These are phyloP conservation scores for Hydropotes inermis DNA, from an alignment of 2,113 vertebrate genomes.

Conservation along the genomic window DNA sequence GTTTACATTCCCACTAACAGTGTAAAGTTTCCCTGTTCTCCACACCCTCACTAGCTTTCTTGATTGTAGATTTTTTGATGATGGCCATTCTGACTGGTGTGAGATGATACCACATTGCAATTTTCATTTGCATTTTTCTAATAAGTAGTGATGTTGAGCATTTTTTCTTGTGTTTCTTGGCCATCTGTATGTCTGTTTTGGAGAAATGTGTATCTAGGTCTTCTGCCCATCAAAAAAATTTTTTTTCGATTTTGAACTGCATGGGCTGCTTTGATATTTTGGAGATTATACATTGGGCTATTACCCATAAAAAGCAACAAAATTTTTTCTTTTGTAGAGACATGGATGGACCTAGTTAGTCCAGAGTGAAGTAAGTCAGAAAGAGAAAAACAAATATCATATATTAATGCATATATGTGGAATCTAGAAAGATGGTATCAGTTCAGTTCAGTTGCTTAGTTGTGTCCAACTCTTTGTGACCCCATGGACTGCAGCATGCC, in stretches of 20 bases:
- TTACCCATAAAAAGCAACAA: neutral
- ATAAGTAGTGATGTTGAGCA: neutral
- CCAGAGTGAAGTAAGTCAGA: neutral
- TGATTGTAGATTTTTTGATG: neutral
- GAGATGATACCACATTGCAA: neutral
- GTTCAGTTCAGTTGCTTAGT: neutral
- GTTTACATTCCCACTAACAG: neutral
- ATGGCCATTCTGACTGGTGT: neutral
- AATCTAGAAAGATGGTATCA: neutral
- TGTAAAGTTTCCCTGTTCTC: neutral
- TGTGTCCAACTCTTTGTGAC: neutral
- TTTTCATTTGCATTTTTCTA: neutral
- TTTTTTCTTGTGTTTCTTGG: rapidly evolving
- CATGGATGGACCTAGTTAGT: neutral
- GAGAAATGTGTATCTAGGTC: neutral
- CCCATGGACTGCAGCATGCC: neutral
- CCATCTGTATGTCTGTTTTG: neutral
- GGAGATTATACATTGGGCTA: neutral
- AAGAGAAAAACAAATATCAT: neutral
- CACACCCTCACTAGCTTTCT: neutral
- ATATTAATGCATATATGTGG: neutral
- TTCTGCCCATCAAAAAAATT: neutral
- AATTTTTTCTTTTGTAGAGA: neutral
- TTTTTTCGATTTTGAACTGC: neutral
- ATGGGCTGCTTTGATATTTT: neutral